Percentiles rank a stretch among this genome's conserved stretches.
Conservation (phyloP, 2,888 invertebrate species). For the Melinopterus prodromus region DNA sequence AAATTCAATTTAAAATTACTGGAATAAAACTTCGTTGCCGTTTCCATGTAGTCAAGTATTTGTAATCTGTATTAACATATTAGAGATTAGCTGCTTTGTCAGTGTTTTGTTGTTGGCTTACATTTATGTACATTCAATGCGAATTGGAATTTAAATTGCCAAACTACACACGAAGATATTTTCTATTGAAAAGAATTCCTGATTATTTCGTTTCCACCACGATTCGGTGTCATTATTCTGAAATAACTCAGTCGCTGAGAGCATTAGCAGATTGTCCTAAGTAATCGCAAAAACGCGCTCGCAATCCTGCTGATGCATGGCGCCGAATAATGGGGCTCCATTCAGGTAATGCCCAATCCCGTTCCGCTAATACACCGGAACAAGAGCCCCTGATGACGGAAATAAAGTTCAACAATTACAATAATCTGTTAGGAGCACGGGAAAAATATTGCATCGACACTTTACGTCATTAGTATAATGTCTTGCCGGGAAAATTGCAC, state of each 20-base stretch:
- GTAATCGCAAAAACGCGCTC: conserved; percentile 18
- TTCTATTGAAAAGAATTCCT: no score
- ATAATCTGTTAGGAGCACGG: not conserved
- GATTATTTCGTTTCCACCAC: not conserved
- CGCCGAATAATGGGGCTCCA: conserved; percentile 12
- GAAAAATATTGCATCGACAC: not conserved
- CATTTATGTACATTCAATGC: no score
- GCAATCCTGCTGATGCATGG: conserved; percentile 19
- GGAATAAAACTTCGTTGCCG: no score
- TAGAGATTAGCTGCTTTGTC: no score
- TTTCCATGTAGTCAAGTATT: no score
- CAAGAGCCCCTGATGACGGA: not conserved
- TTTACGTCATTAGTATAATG: not conserved
- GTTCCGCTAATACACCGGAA: conserved; percentile 17
- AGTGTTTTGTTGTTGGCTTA: no score
- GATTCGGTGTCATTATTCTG: not conserved
- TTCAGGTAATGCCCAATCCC: conserved; percentile 25
- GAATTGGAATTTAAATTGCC: no score
- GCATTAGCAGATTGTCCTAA: conserved; percentile 21
- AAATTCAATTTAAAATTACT: no score
- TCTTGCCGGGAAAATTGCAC: no score
- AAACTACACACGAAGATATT: no score
- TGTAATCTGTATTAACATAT: no score
- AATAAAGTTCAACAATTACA: conserved; percentile 4
- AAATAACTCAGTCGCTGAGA: not conserved